A percentile compares a stretch with the other conserved stretches of the same genome.
Conservation (phyloP, 2,888 invertebrate species). For the Nezara viridula region DNA sequence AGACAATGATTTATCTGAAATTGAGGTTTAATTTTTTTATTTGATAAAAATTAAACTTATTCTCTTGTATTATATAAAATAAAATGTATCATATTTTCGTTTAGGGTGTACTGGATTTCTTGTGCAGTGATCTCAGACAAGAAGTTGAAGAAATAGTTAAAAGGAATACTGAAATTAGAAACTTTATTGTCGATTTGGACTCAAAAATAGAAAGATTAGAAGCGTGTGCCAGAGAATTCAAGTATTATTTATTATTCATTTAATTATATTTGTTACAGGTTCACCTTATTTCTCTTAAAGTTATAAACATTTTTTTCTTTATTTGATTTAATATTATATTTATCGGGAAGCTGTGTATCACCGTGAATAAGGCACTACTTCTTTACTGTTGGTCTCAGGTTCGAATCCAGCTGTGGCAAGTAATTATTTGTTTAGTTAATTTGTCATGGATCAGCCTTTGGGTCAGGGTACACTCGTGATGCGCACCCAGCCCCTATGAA, state of each 20-base stretch:
- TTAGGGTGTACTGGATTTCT: conserved; percentile 11
- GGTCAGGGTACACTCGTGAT: too few species aligned
- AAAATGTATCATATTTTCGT: neutral
- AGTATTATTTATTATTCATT: neutral
- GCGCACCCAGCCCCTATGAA: too few species aligned
- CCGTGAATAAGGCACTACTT: too few species aligned
- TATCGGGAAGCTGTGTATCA: too few species aligned
- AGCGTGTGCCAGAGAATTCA: neutral
- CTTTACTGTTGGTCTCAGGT: too few species aligned
- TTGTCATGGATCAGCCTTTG: too few species aligned
- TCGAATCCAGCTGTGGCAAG: too few species aligned
- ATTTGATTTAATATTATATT: too few species aligned
- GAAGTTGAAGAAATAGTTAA: conserved; percentile 13
- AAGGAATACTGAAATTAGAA: neutral
- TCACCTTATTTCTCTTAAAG: neutral
- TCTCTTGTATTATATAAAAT: neutral
- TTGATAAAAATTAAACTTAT: neutral
- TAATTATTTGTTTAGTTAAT: too few species aligned
- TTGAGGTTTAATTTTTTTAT: neutral
- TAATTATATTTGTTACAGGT: neutral
- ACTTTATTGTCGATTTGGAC: neutral
- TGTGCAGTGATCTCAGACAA: neutral
- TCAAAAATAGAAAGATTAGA: conserved; percentile 33
- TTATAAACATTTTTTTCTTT: too few species aligned
- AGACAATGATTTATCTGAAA: conserved; percentile 37